Evolutionary conservation across 2,113 vertebrate species (phyloP).

Genomic region (Chionomys nivalis): DNA sequence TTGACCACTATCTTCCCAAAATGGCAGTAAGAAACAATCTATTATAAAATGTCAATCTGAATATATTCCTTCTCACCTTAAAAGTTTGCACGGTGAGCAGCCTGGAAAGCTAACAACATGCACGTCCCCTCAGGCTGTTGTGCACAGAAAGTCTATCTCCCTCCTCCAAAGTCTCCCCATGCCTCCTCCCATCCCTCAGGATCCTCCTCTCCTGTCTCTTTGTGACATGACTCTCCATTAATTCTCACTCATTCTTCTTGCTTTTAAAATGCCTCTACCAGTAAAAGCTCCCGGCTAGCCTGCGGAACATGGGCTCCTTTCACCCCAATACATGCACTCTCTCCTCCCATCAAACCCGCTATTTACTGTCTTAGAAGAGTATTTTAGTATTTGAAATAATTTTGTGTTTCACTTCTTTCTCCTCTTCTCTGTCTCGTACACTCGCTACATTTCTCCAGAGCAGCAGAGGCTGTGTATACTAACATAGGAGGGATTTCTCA

Average conservation of each 20-base stretch:
- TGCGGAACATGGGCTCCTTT: not conserved
- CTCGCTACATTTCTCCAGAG: not conserved
- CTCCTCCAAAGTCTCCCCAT: not conserved
- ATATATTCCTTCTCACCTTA: not conserved
- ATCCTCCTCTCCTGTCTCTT: not conserved
- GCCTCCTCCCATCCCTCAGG: not conserved
- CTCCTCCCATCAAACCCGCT: too few relatives aligned
- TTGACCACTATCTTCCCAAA: not conserved
- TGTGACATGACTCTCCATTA: not conserved
- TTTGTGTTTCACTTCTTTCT: not conserved
- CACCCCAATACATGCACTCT: too few relatives aligned
- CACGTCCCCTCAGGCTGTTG: not conserved
- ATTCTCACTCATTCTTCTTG: not conserved
- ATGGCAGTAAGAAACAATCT: not conserved
- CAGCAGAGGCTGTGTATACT: not conserved
- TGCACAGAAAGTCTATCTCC: not conserved
- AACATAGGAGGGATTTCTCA: not conserved
- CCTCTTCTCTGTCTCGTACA: not conserved
- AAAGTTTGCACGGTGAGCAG: not conserved
- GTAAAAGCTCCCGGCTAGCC: not conserved
- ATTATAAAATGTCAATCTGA: not conserved
- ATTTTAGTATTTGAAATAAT: not conserved
- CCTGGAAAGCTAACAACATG: not conserved
- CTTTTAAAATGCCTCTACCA: not conserved
- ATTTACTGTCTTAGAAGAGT: not conserved